Conservation (phyloP, 1,140 invertebrate species). For the Formica exsecta region DNA sequence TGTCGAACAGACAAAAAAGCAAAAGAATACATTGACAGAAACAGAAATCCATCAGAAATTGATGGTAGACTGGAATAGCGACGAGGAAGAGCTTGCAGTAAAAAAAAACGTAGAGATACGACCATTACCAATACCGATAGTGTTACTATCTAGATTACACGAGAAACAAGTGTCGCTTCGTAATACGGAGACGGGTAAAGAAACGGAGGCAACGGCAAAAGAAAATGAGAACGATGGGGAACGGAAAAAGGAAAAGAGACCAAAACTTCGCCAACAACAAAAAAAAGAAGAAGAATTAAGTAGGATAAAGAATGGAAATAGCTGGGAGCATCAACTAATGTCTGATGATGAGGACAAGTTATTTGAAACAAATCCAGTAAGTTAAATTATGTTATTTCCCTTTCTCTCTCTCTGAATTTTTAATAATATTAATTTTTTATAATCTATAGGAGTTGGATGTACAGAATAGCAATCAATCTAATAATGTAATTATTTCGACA, state of each 20-base stretch:
- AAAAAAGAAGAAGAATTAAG: neutral
- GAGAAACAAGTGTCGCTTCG: constrained; percentile 45
- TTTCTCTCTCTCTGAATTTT: neutral
- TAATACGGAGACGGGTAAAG: constrained; percentile 37
- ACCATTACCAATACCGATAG: constrained; percentile 23
- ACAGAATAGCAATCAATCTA: neutral
- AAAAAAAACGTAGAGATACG: constrained; percentile 44
- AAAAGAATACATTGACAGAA: constrained; percentile 49
- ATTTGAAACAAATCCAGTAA: constrained; percentile 7
- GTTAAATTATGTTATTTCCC: neutral
- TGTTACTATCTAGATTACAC: constrained; percentile 35
- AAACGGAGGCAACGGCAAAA: neutral
- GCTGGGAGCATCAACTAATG: constrained; percentile 17
- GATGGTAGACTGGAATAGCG: constrained; percentile 20
- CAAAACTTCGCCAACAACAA: constrained; percentile 41
- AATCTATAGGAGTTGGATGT: constrained; percentile 35
- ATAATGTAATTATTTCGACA: constrained; percentile 19
- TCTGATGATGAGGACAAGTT: constrained; percentile 10
- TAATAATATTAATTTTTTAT: neutral
- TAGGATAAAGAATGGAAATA: constrained; percentile 36
- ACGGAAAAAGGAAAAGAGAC: constrained; percentile 19
- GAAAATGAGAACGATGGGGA: constrained; percentile 39
- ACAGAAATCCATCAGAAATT: constrained; percentile 58
- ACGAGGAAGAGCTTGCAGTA: neutral
- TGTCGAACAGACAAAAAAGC: neutral